phyloP scores from a whole-genome alignment of 2,113 vertebrate genomes.

The Turdus rufiventris region DNA sequence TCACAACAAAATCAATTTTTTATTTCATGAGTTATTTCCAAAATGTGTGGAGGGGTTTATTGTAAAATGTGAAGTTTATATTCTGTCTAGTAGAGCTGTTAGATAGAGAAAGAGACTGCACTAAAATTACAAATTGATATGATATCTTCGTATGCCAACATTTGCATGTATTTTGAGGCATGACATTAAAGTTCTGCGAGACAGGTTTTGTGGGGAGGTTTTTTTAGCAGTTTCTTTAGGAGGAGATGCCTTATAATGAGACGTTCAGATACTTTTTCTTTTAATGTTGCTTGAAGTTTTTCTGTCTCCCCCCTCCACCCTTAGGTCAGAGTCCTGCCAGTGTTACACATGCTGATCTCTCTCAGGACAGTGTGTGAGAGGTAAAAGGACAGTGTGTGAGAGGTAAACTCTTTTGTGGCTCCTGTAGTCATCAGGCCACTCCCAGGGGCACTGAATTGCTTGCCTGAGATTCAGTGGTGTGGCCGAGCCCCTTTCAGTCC shows the following conservation, averaged over 20 bases:
- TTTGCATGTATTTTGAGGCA: conserved; percentile 43
- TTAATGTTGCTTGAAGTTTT: not conserved
- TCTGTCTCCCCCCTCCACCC: rapidly evolving
- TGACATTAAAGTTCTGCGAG: conserved; percentile 36
- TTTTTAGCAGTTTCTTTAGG: not conserved
- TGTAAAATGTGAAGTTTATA: conserved; percentile 27
- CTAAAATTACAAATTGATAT: conserved; percentile 38
- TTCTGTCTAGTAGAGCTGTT: conserved; percentile 30
- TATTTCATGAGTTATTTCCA: not conserved
- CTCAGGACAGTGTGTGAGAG: not conserved
- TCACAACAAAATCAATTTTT: not conserved
- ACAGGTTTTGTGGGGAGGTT: not conserved
- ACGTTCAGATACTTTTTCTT: not conserved
- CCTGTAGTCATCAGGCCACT: not conserved
- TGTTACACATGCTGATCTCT: not conserved
- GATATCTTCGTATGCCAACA: conserved; percentile 10
- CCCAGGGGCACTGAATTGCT: not conserved
- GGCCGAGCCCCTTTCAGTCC: not conserved
- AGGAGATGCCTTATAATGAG: not conserved
- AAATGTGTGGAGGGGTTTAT: not conserved
- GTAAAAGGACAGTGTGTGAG: not conserved
- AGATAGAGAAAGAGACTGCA: conserved; percentile 14
- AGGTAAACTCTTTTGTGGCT: not conserved
- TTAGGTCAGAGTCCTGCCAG: not conserved
- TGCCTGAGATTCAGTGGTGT: not conserved